Percentiles rank a stretch among this genome's conserved stretches.
Evolutionary conservation across 1,140 invertebrate genomes (phyloP).

Genomic region (Megalopta genalis): DNA sequence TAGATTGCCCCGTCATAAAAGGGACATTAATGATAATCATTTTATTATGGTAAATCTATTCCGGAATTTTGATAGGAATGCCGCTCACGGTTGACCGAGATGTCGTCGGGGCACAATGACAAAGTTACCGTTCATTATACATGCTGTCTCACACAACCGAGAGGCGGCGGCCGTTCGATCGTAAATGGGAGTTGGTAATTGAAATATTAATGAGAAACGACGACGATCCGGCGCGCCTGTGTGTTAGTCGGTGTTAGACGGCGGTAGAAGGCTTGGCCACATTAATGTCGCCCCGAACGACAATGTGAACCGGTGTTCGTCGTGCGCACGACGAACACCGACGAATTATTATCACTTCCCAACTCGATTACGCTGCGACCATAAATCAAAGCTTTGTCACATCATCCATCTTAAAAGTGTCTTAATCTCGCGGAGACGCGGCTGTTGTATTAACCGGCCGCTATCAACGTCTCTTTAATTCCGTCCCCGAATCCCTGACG

Average conservation of each 20-base stretch:
- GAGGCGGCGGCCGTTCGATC: slow-evolving; percentile 8
- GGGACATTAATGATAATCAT: slow-evolving; percentile 5
- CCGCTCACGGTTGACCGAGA: slow-evolving; percentile 7
- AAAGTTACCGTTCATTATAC: slow-evolving; percentile 35
- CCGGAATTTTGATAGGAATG: slow-evolving; percentile 37
- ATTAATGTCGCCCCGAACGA: slow-evolving; percentile 46
- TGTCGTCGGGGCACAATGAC: slow-evolving; percentile 25
- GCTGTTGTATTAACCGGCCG: slow-evolving; percentile 34
- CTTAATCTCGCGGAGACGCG: slow-evolving; percentile 45
- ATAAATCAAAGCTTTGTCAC: slow-evolving; percentile 63
- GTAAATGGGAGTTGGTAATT: slow-evolving; percentile 57
- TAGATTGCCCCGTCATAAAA: slow-evolving; percentile 1
- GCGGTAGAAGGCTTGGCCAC: slow-evolving; percentile 42
- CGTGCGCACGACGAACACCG: slow-evolving; percentile 13
- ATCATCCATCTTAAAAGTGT: slow-evolving; percentile 52
- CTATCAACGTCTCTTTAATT: no score
- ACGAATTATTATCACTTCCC: slow-evolving; percentile 54
- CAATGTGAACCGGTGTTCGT: slow-evolving; percentile 34
- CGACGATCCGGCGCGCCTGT: not conserved
- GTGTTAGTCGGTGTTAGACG: slow-evolving; percentile 26
- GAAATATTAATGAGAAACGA: slow-evolving; percentile 60
- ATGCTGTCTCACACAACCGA: not conserved
- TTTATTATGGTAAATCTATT: slow-evolving; percentile 26
- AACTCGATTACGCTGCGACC: slow-evolving; percentile 31
- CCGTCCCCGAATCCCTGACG: no score